phyloP scores from a whole-genome alignment of 2,888 invertebrate species.

The Xestia sexstrigata region DNA sequence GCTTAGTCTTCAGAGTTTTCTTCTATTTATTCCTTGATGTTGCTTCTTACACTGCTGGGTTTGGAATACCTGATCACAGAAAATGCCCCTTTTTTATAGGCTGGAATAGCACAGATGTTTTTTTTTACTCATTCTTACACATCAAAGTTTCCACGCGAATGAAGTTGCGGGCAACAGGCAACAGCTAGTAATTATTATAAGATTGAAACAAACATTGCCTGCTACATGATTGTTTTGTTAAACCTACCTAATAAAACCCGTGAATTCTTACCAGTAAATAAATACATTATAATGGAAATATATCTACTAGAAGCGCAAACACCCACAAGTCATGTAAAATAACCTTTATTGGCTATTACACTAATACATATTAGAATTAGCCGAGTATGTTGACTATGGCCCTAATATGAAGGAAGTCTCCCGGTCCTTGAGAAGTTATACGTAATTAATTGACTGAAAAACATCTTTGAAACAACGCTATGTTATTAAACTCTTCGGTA shows the following conservation, averaged over 20 bases:
- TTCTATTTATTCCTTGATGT: too few species aligned
- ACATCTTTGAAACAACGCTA: background rate
- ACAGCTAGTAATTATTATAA: too few species aligned
- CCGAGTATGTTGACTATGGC: constrained; percentile 18
- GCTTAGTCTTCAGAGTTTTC: too few species aligned
- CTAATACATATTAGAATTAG: constrained; percentile 33
- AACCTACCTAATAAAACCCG: background rate
- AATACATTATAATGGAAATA: constrained; percentile 16
- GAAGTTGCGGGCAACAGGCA: too few species aligned
- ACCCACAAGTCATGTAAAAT: constrained; percentile 22
- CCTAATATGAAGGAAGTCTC: background rate
- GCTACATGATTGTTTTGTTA: too few species aligned
- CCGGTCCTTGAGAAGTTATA: constrained; percentile 45
- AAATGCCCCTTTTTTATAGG: too few species aligned
- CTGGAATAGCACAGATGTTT: too few species aligned
- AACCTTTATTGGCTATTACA: constrained; percentile 17
- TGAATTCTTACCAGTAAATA: background rate
- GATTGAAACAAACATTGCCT: too few species aligned
- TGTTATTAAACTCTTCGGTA: background rate
- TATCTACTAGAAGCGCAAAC: constrained; percentile 33
- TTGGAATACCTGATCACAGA: too few species aligned
- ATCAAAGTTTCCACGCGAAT: too few species aligned
- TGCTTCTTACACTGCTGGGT: too few species aligned
- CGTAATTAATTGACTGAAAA: constrained; percentile 33
- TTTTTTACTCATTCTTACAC: too few species aligned